Base-by-base conservation (phyloP, 2,113 vertebrate species). In the Pedetes capensis region DNA sequence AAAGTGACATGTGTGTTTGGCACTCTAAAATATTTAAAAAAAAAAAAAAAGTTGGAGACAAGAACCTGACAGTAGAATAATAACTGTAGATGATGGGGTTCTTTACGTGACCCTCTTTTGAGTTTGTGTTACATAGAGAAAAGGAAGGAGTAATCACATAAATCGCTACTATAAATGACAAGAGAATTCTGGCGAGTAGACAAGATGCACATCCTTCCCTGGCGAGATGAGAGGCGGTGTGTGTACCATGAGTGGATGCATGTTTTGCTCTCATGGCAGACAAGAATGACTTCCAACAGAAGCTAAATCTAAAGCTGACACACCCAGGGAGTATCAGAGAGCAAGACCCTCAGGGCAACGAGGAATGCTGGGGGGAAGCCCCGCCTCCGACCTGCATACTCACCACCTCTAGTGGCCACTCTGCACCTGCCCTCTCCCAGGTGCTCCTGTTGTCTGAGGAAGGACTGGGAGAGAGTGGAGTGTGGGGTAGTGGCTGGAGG, bases 231-330 rank as follows among this genome's bases (percentile, higher is more conserved):
- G 59, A 61, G 14, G 42, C 83, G 72, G 12, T 0, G 42, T 8
- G 1, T 16, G 8, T 0, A 11, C 29, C 69, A 17, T 1, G 0
- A 72, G 42, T 13, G 3, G 79, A 69, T 5, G 13, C 8, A 3
- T 3, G 8, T 42, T 83, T 76, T 63, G 75, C 75, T 59, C 71
- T 47, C 23, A 61, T 55, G 18, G 6, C 25, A 71, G 32, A n/a
- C 17, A 14, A 39, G n/a, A 84, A 39, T 0, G 0, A 23, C n/a
- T 89, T 80, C 85, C 72, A n/a, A 55, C 1, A 75, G 66, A 79
- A 76, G 81, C 80, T 29, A 66, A 72, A 57, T 69, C 57, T 42
- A 27, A 66, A 85, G 59, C 6, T 13, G 23, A 55, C 72, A 47
- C 51, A 37, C 59, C 64, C 37, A 34, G 72, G 74, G 32, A 39